Conservation (phyloP, 2,113 vertebrate species). For the Rhea pennata region DNA sequence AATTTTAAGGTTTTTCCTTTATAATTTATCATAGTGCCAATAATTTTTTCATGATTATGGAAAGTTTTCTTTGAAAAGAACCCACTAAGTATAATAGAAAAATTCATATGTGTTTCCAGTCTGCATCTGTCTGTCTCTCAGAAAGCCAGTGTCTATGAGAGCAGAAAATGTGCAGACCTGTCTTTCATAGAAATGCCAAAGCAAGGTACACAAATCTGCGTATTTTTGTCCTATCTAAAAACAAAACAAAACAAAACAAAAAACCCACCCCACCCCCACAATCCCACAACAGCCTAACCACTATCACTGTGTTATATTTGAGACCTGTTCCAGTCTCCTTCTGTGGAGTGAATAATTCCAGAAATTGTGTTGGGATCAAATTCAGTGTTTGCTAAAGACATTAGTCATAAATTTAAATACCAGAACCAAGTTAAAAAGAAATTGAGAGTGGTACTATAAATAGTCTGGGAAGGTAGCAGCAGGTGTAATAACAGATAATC, state of each 20-base stretch:
- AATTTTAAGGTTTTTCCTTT: neutral
- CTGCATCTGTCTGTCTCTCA: neutral
- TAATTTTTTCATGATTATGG: neutral
- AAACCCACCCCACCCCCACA: too few species aligned
- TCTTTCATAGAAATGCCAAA: neutral
- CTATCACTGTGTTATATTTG: neutral
- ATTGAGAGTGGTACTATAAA: neutral
- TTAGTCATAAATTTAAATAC: neutral
- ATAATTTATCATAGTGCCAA: neutral
- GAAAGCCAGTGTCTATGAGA: neutral
- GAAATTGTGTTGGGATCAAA: neutral
- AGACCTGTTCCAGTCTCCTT: neutral
- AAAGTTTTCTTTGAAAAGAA: neutral
- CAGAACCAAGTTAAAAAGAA: neutral
- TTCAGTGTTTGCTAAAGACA: neutral
- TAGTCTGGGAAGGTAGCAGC: neutral
- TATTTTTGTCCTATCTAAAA: neutral
- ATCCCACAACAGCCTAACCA: neutral
- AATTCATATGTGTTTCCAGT: neutral
- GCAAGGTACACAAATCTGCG: neutral
- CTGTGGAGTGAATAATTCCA: neutral
- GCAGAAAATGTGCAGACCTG: neutral
- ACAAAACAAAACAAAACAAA: neutral
- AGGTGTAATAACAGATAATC: slow-evolving; percentile 12
- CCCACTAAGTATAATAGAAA: neutral